phyloP scores from a whole-genome alignment of 2,113 vertebrate genomes.

The Ardeotis arabs region DNA sequence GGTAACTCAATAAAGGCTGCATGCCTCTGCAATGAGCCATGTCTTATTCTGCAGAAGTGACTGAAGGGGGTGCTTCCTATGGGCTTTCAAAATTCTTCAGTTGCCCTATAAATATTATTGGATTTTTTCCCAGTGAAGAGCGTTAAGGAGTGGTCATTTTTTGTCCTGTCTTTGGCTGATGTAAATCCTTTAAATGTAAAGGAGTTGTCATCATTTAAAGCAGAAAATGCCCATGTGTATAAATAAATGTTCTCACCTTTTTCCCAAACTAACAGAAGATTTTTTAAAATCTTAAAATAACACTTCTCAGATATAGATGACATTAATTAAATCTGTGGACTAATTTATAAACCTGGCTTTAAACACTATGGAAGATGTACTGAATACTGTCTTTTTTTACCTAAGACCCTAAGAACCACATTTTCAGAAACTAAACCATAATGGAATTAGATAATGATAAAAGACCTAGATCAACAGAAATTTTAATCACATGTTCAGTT shows the following conservation, averaged over 20 bases:
- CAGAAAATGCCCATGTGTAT: neutral
- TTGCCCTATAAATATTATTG: neutral
- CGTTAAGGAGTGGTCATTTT: neutral
- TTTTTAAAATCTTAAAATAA: neutral
- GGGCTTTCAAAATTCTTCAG: neutral
- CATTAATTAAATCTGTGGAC: neutral
- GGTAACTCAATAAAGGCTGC: neutral
- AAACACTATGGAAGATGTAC: neutral
- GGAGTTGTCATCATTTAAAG: neutral
- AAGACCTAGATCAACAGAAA: neutral
- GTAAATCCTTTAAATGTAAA: neutral
- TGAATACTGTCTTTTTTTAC: neutral
- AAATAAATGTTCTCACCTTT: neutral
- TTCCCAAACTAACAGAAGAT: neutral
- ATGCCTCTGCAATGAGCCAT: neutral
- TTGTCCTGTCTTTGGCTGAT: neutral
- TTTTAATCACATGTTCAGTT: neutral
- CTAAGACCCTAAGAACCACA: neutral
- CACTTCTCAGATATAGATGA: neutral
- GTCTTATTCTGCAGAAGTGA: neutral
- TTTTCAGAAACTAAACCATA: neutral
- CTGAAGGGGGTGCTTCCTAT: neutral
- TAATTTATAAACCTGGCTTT: neutral
- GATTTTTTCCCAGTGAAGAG: neutral
- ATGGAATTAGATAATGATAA: neutral